Conservation (phyloP, 2,113 vertebrate species). For the Verasper variegatus region DNA sequence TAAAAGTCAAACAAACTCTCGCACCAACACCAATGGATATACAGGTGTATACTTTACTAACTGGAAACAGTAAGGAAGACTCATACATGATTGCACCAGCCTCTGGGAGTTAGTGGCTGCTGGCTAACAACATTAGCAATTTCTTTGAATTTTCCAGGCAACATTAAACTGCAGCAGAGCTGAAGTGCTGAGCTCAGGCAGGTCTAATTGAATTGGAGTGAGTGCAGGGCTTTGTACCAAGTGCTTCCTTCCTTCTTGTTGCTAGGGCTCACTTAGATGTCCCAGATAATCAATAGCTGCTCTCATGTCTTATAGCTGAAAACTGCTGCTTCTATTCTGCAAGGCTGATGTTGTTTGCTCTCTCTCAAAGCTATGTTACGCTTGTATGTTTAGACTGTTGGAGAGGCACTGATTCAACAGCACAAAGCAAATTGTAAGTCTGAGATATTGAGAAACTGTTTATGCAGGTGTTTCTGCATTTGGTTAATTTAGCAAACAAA, state of each 20-base stretch:
- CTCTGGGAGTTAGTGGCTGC: slow-evolving; percentile 36
- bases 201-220: slow-evolving; percentile 57
- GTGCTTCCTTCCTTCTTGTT: slow-evolving; percentile 41
- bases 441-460: background rate
- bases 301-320: slow-evolving; percentile 37
- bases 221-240: slow-evolving; percentile 45
- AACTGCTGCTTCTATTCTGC: slow-evolving; percentile 46
- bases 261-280: slow-evolving; percentile 47
- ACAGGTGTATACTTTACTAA: too few species aligned
- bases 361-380: background rate
- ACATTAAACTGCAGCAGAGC: slow-evolving; percentile 25
- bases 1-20: background rate
- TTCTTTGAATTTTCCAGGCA: slow-evolving; percentile 53
- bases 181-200: slow-evolving; percentile 65
- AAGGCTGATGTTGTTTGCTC: slow-evolving; percentile 21
- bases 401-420: background rate
- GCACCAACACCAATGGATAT: too few species aligned
- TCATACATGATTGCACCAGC: slow-evolving; percentile 13
- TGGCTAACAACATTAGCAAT: slow-evolving; percentile 48
- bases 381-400: background rate
- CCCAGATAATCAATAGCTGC: slow-evolving; percentile 61
- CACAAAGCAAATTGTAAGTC: background rate
- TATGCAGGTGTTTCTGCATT: too few species aligned
- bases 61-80: background rate
- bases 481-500: too few species aligned